Conservation (phyloP, 2,797 vertebrate species). For the Cheirogaleus major region DNA sequence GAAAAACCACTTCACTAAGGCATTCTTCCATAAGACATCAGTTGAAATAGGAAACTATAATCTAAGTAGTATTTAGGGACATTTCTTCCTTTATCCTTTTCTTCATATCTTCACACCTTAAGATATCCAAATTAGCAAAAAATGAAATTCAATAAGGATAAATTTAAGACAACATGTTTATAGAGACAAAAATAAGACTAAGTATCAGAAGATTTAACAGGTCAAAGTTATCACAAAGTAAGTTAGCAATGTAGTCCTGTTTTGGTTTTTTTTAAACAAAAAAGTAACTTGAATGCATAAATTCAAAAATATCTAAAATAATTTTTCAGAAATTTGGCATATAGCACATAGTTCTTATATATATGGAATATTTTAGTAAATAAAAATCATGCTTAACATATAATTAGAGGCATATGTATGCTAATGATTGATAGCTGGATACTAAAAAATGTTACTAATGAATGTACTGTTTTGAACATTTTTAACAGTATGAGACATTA, state of each 20-base stretch:
- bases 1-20: neutral
- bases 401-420: neutral
- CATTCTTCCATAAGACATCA: neutral
- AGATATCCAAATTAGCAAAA: slow-evolving; percentile 7
- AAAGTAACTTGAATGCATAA: neutral
- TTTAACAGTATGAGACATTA: neutral
- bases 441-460: neutral
- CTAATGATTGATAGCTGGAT: neutral
- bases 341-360: neutral
- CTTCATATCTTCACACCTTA: neutral
- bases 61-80: neutral
- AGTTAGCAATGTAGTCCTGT: neutral
- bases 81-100: neutral
- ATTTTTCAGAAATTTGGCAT: neutral
- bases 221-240: neutral
- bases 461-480: neutral
- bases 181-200: neutral
- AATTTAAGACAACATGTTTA: neutral
- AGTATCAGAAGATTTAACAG: neutral
- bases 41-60: neutral
- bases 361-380: neutral
- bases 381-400: neutral
- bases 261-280: neutral
- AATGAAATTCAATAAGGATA: neutral
- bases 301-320: neutral